A percentile compares a stretch with the other conserved stretches of the same genome.
phyloP scores from a whole-genome alignment of 2,888 invertebrate genomes.

The Chesias legatella region DNA sequence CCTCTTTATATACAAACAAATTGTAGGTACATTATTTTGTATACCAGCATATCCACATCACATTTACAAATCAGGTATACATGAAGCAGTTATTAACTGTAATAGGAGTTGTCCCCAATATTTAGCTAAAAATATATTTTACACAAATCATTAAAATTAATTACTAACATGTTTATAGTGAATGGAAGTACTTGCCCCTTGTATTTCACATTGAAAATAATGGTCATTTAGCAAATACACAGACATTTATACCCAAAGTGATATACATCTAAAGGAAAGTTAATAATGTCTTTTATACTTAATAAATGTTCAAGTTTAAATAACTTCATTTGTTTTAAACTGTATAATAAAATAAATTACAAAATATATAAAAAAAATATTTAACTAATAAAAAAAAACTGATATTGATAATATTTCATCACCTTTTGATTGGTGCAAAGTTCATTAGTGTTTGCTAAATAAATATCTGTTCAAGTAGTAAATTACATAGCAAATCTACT shows the following conservation, averaged over 20 bases:
- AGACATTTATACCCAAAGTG: slow-evolving; percentile 11
- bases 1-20: slow-evolving; percentile 44
- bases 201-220: slow-evolving; percentile 9
- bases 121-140: no score
- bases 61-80: slow-evolving; percentile 10
- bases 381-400: slow-evolving; percentile 44
- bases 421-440: slow-evolving; percentile 48
- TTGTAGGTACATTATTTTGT: slow-evolving; percentile 16
- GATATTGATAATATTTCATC: slow-evolving; percentile 52
- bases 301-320: slow-evolving; percentile 14
- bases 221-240: slow-evolving; percentile 20
- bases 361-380: slow-evolving; percentile 32
- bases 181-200: slow-evolving; percentile 22
- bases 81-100: slow-evolving; percentile 6
- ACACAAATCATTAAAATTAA: no score
- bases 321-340: slow-evolving; percentile 15
- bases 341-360: slow-evolving; percentile 18
- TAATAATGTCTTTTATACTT: slow-evolving; percentile 19
- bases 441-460: slow-evolving; percentile 52
- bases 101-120: neutral
- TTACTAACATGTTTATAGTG: neutral
- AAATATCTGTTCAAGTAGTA: slow-evolving; percentile 31
- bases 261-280: slow-evolving; percentile 5
- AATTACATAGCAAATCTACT: slow-evolving; percentile 32
- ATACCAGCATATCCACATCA: slow-evolving; percentile 25